Percentiles rank a stretch among this genome's conserved stretches.
Evolutionary conservation across 2,113 vertebrate species (phyloP).

Genomic region (Percopsis transmontana): DNA sequence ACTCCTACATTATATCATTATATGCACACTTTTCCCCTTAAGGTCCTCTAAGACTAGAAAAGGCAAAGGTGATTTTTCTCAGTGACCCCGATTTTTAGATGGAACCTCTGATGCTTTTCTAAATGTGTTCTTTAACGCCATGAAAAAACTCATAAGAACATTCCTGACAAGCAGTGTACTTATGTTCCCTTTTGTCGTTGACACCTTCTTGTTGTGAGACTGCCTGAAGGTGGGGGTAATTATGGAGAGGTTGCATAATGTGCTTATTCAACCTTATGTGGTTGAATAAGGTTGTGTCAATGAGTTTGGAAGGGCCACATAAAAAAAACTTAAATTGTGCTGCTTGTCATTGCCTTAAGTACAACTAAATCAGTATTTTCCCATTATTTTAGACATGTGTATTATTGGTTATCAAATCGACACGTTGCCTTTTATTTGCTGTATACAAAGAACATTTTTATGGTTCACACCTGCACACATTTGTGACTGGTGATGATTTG

Average conservation of each 20-base stretch:
- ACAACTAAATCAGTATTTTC: background rate
- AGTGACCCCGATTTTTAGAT: too few relatives aligned
- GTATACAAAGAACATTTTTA: conserved; percentile 3
- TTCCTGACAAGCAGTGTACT: too few relatives aligned
- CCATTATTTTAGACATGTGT: conserved; percentile 20
- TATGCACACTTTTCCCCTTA: too few relatives aligned
- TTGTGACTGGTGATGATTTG: conserved; percentile 14
- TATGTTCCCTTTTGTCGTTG: background rate
- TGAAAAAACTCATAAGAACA: too few relatives aligned
- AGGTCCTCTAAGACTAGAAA: too few relatives aligned
- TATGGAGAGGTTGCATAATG: background rate
- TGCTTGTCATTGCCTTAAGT: background rate
- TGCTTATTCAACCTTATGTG: too few relatives aligned
- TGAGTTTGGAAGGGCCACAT: background rate
- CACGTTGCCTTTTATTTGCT: conserved; percentile 29
- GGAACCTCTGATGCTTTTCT: too few relatives aligned
- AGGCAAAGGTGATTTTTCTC: too few relatives aligned
- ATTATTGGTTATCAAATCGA: conserved; percentile 13
- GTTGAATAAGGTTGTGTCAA: background rate
- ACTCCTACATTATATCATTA: too few relatives aligned
- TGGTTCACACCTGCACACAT: background rate
- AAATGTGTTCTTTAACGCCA: too few relatives aligned
- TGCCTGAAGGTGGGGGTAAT: conserved; percentile 12
- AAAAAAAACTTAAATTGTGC: conserved; percentile 7
- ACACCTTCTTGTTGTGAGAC: background rate